These are phyloP conservation scores for Falco columbarius DNA, from an alignment of 2,797 vertebrate genomes.

Conservation along the genomic window DNA sequence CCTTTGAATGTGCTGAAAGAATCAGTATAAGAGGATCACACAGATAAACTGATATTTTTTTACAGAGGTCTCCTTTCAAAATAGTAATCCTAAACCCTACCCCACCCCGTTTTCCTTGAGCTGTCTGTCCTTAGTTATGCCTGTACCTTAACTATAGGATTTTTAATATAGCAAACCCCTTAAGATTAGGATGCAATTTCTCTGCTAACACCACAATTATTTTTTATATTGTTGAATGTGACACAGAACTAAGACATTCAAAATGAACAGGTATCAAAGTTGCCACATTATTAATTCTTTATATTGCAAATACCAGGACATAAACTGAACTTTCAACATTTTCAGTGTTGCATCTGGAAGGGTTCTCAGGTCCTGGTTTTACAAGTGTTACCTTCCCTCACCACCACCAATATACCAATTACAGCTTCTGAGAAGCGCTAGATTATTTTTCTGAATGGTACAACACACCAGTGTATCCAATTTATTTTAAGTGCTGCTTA, in stretches of 20 bases:
- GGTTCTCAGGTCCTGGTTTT: neutral
- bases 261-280: neutral
- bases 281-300: neutral
- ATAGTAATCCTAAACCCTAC: neutral
- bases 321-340: neutral
- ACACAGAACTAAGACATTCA: neutral
- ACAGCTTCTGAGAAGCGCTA: neutral
- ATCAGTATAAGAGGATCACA: neutral
- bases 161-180: neutral
- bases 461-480: neutral
- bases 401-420: neutral
- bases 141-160: neutral
- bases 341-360: neutral
- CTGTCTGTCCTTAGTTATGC: neutral
- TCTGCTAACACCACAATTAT: neutral
- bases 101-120: neutral
- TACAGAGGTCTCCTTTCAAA: neutral
- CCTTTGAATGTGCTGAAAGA: neutral
- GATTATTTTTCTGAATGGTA: neutral
- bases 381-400: neutral
- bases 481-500: neutral
- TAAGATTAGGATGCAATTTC: neutral
- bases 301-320: neutral
- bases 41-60: neutral
- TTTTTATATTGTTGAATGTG: neutral